phyloP scores from a whole-genome alignment of 2,113 vertebrate genomes.

The Gadus macrocephalus region DNA sequence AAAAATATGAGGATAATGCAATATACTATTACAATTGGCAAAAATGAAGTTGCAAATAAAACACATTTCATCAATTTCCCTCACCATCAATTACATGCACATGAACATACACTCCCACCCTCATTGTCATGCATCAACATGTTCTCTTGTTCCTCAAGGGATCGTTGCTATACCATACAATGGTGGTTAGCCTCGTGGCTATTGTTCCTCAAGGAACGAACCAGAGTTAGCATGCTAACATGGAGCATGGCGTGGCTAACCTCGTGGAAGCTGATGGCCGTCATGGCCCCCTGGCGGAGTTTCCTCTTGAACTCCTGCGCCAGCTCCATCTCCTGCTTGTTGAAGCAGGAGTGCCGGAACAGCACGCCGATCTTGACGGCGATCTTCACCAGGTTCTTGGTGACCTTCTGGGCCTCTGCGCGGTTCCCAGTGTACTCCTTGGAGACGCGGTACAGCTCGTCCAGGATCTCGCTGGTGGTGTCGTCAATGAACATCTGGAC shows the following conservation, averaged over 20 bases:
- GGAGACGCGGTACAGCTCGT: conserved; percentile 86
- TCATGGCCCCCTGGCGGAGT: conserved; percentile 83
- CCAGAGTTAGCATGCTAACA: too few relatives aligned
- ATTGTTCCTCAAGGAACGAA: too few relatives aligned
- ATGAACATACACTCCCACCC: too few relatives aligned
- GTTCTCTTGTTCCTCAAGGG: too few relatives aligned
- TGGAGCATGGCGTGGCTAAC: conserved; percentile 47
- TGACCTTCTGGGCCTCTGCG: conserved; percentile 78
- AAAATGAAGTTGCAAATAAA: too few relatives aligned
- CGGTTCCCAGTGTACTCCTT: conserved; percentile 79
- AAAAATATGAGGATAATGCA: too few relatives aligned
- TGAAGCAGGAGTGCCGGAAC: conserved; percentile 80
- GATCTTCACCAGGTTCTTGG: conserved; percentile 87
- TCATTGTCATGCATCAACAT: too few relatives aligned
- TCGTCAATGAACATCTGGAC: conserved; percentile 89
- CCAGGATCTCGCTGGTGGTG: conserved; percentile 83
- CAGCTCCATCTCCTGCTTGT: conserved; percentile 68
- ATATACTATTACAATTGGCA: too few relatives aligned
- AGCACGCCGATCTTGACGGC: conserved; percentile 83
- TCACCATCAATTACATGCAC: too few relatives aligned
- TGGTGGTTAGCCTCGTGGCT: too few relatives aligned
- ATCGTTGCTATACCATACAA: too few relatives aligned
- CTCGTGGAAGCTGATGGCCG: conserved; percentile 84
- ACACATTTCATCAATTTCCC: too few relatives aligned
- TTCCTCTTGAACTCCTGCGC: conserved; percentile 82